These are phyloP conservation scores for Colinus virginianus DNA, from an alignment of 2,113 vertebrate species.

Conservation along the genomic window DNA sequence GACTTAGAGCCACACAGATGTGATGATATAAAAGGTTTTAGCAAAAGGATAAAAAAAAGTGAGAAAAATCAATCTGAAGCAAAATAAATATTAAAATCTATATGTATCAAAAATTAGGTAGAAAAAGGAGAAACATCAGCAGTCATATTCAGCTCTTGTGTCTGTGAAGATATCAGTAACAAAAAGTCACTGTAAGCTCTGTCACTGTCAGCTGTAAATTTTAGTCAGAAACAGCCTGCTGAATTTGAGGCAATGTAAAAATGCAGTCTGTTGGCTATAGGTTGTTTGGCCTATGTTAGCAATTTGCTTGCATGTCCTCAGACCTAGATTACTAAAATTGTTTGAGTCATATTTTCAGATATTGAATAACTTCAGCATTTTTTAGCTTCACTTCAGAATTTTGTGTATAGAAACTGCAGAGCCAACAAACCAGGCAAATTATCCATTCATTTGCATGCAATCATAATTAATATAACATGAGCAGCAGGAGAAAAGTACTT, in stretches of 20 bases:
- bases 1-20: neutral
- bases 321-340: neutral
- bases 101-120: neutral
- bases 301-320: neutral
- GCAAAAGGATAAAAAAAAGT: neutral
- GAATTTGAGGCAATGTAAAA: neutral
- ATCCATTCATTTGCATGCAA: neutral
- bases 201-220: neutral
- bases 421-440: neutral
- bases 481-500: neutral
- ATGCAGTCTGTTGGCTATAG: neutral
- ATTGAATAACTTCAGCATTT: neutral
- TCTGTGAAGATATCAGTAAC: neutral
- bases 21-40: neutral
- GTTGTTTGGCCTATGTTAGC: neutral
- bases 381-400: neutral
- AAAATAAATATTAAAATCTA: neutral
- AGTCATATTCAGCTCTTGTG: neutral
- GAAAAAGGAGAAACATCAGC: accelerated
- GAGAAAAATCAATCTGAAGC: neutral
- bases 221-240: neutral
- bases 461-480: neutral
- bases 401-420: neutral
- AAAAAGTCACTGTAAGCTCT: neutral
- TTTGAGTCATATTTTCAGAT: neutral